phyloP scores from a whole-genome alignment of 2,113 vertebrate genomes.

The Brachyistius frenatus region DNA sequence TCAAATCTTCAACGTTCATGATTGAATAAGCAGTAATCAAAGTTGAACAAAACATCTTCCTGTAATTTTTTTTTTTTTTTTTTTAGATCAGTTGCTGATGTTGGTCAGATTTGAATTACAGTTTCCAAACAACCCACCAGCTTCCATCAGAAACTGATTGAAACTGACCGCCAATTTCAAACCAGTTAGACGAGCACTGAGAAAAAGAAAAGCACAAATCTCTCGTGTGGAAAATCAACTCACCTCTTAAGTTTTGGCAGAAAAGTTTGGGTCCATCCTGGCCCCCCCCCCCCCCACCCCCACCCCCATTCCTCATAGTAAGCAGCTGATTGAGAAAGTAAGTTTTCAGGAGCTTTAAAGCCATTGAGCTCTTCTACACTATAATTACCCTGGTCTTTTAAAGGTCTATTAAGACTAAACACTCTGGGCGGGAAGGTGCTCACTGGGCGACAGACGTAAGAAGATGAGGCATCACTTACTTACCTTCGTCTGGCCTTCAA shows the following conservation, averaged over 20 bases:
- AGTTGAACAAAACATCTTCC: background rate
- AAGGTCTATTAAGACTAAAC: slow-evolving; percentile 1
- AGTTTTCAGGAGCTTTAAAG: background rate
- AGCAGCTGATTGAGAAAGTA: slow-evolving; percentile 4
- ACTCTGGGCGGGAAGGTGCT: slow-evolving; percentile 13
- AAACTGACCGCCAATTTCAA: background rate
- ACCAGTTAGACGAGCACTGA: background rate
- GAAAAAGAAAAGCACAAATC: background rate
- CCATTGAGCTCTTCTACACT: background rate
- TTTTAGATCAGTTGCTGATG: too few species aligned
- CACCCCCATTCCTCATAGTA: background rate
- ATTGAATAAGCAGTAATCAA: slow-evolving; percentile 1
- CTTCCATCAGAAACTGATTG: background rate
- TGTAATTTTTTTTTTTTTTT: too few species aligned
- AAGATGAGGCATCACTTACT: background rate
- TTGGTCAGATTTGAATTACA: background rate
- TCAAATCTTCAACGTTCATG: background rate
- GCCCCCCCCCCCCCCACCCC: too few species aligned
- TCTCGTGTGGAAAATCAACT: background rate
- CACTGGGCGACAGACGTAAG: background rate
- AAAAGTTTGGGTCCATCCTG: background rate
- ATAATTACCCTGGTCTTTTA: slow-evolving; percentile 1
- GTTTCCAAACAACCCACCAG: background rate
- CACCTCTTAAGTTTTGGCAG: background rate
- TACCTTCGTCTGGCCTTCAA: background rate